Conservation (phyloP, 1,140 invertebrate species). For the Procambarus clarkii region DNA sequence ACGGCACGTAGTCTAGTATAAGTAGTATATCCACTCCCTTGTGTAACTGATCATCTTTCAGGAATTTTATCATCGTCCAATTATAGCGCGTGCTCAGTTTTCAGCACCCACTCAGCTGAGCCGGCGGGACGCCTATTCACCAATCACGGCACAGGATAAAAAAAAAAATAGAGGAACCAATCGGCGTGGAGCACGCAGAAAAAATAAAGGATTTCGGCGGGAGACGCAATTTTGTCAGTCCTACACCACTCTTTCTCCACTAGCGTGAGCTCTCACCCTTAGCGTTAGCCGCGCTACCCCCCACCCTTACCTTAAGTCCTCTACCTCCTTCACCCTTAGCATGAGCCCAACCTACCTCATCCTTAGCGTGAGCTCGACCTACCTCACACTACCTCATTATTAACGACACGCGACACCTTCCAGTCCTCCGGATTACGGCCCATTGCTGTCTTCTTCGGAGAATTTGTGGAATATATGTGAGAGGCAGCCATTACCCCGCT, state of each 20-base stretch:
- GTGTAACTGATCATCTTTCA: not conserved
- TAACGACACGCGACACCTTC: not conserved
- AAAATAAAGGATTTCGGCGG: not conserved
- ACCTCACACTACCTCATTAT: not conserved
- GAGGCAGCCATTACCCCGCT: not conserved
- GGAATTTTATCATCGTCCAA: not conserved
- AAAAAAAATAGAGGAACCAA: not conserved
- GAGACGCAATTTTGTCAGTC: not conserved
- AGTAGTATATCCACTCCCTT: not conserved
- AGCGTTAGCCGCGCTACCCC: not conserved
- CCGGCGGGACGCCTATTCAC: not conserved
- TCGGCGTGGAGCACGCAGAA: not conserved
- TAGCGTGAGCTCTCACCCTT: too few species aligned
- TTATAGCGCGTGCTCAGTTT: not conserved
- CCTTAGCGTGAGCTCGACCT: not conserved
- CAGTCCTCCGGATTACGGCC: not conserved
- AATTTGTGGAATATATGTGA: not conserved
- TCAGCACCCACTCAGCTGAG: not conserved
- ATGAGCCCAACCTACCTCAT: not conserved
- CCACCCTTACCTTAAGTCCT: too few species aligned
- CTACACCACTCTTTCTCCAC: not conserved
- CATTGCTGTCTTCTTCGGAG: not conserved
- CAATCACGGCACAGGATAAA: not conserved
- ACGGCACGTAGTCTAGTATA: not conserved
- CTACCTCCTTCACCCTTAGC: not conserved